Percentiles rank a stretch among this genome's conserved stretches.
These are phyloP conservation scores for Heliothis peltigera DNA, from an alignment of 2,888 invertebrate species.

Conservation along the genomic window DNA sequence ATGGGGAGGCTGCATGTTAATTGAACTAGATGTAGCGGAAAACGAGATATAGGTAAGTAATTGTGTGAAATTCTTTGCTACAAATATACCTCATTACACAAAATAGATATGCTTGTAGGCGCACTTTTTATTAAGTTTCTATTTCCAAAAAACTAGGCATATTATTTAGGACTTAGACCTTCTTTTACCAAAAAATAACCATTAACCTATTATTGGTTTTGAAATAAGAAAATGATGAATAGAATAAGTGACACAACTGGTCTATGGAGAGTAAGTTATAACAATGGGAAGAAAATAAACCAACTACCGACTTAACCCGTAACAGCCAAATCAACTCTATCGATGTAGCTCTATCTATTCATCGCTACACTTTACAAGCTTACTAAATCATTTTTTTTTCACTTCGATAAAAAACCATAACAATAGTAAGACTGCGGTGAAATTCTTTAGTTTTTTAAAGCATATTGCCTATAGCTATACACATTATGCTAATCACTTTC, in stretches of 20 bases:
- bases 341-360: conserved; percentile 53
- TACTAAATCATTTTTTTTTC: conserved; percentile 51
- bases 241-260: not conserved
- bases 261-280: not conserved
- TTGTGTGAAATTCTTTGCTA: conserved; percentile 40
- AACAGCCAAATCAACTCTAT: conserved; percentile 48
- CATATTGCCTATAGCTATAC: conserved; percentile 47
- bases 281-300: conserved; percentile 20
- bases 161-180: not conserved
- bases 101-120: conserved; percentile 8
- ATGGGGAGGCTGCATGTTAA: conserved; percentile 47
- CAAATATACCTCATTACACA: conserved; percentile 10
- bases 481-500: conserved; percentile 63
- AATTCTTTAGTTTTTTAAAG: conserved; percentile 58
- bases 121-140: conserved; percentile 18
- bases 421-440: conserved; percentile 56
- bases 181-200: not conserved
- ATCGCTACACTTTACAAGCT: conserved; percentile 53
- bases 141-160: not conserved
- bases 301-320: conserved; percentile 32
- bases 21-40: conserved; percentile 55
- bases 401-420: conserved; percentile 50
- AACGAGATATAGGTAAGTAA: conserved; percentile 41
- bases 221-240: not conserved
- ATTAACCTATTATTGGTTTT: not conserved